phyloP scores from a whole-genome alignment of 2,113 vertebrate species.

The Ahaetulla prasina region DNA sequence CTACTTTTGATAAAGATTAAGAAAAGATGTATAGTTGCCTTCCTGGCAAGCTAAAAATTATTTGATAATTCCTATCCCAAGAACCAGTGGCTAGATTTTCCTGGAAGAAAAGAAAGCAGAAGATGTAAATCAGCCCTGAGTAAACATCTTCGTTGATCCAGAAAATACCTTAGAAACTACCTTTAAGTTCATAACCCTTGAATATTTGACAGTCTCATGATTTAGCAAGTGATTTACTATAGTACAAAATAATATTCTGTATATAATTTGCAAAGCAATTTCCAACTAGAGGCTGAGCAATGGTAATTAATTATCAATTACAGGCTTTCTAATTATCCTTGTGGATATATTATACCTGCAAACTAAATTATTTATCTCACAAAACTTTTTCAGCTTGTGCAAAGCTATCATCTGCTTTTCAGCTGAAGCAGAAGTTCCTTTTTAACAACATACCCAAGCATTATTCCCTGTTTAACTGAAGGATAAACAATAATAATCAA shows the following conservation, averaged over 20 bases:
- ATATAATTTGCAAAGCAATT: conserved; percentile 41
- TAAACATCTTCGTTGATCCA: neutral
- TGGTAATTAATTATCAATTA: conserved; percentile 60
- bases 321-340: conserved; percentile 72
- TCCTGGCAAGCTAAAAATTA: neutral
- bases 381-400: conserved; percentile 65
- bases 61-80: neutral
- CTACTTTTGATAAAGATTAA: neutral
- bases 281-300: conserved; percentile 33
- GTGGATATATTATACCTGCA: conserved; percentile 70
- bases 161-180: neutral
- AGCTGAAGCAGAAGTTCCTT: conserved; percentile 30
- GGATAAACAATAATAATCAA: conserved; percentile 48
- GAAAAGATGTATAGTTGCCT: neutral
- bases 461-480: conserved; percentile 48
- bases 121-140: neutral
- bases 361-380: conserved; percentile 84
- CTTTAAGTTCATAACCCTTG: neutral
- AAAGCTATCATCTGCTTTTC: conserved; percentile 48
- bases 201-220: neutral
- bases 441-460: conserved; percentile 25
- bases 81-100: neutral
- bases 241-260: conserved; percentile 38
- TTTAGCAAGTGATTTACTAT: conserved; percentile 1
- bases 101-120: neutral